Conservation (phyloP, 2,113 vertebrate genomes). For the Megaceryle torquata region DNA sequence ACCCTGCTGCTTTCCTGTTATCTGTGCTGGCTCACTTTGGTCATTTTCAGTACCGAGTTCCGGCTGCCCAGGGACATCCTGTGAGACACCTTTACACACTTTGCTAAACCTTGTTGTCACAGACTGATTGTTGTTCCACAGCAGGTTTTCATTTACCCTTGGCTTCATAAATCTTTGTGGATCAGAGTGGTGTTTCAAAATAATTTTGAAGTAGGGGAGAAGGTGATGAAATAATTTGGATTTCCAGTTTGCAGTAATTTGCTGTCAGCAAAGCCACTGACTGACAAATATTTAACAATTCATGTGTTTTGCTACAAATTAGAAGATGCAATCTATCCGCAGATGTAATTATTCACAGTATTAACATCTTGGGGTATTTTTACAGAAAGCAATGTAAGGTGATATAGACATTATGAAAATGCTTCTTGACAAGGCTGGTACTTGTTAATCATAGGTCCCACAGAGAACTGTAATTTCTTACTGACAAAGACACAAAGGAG, state of each 20-base stretch:
- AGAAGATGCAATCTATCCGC: background rate
- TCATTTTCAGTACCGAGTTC: background rate
- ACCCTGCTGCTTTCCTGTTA: background rate
- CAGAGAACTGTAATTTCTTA: background rate
- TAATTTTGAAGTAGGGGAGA: background rate
- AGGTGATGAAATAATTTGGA: background rate
- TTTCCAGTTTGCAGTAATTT: background rate
- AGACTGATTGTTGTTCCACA: background rate
- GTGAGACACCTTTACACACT: background rate
- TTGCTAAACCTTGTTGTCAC: background rate
- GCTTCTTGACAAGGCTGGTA: background rate
- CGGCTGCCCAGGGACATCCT: fast-evolving
- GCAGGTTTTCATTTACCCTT: background rate
- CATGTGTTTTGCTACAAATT: background rate
- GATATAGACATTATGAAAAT: background rate
- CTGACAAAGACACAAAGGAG: background rate
- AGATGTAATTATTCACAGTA: background rate
- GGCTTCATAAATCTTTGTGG: background rate
- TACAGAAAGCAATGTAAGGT: background rate
- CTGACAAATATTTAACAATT: background rate
- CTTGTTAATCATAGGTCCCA: background rate
- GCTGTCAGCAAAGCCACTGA: background rate
- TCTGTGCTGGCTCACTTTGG: background rate
- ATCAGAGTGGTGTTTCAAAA: background rate
- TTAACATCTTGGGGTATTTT: background rate